Base-by-base conservation (phyloP, 2,888 invertebrate species). In the Nemotelus pantherinus region DNA sequence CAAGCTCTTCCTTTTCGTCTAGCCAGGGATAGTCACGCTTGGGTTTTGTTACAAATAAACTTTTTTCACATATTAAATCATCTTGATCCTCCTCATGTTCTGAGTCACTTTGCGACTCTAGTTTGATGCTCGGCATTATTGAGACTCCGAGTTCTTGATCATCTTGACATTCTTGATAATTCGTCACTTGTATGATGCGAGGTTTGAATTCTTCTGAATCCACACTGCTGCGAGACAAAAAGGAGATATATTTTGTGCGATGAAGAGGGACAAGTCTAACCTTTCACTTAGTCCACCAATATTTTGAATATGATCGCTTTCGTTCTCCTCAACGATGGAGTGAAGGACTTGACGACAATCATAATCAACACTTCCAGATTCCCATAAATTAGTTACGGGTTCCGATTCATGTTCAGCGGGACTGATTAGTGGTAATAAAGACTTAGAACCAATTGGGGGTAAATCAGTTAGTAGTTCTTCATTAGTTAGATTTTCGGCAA, bases 1-100 rank as follows among this genome's bases (percentile, higher is more conserved):
- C 5, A 65, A 55, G 55, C 1, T 65, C 67, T 10, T 76, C 76
- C 9, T 80, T 79, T 68, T 84, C 83, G 67, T 83, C 84, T 74
- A 87, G 82, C 89, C 89, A 90, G 3, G 90, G 90, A 84, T 85
- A 87, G 43, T 86, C 85, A 3, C 88, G 85, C 25, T 83, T 83
- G 4, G 83, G 82, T 1, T 83, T 82, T 44, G 84, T 83, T 0
- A 81, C 85, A 79, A 89, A 89, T 3, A 88, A 84, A 77, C 87
- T 87, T 48, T 85, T 84, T 64, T 82, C 84, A 78, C 85, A 85
- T 2, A 80, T 80, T 78, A 82, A 83, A 47, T 84, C 82, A 10
- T 76, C 81, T n/a, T 82, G 82, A 10, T 83, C 83, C 4, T 83
- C 84, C 50, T 83, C 83, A 57, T 82, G 82, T 25, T 81, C 81